Conservation (phyloP, 2,888 invertebrate genomes). For the Watsonalla cultraria region DNA sequence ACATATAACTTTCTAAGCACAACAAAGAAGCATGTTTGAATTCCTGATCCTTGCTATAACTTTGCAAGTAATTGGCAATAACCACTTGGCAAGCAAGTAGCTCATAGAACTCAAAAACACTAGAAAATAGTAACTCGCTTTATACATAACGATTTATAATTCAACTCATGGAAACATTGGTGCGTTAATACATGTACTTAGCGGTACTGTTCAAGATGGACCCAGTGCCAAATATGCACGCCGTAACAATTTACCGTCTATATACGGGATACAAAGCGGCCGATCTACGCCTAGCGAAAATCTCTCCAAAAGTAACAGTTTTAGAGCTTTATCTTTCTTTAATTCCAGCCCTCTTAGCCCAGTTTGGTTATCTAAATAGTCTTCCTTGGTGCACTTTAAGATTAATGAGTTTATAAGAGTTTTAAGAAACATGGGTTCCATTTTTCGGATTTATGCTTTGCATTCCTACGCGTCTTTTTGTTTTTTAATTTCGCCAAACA, state of each 20-base stretch:
- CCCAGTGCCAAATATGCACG: constrained; percentile 71
- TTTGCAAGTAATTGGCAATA: not conserved
- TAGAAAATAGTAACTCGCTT: not conserved
- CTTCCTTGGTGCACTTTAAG: constrained; percentile 23
- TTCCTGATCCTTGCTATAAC: not conserved
- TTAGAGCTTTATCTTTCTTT: constrained; percentile 29
- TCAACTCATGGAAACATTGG: constrained; percentile 48
- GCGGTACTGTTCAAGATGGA: constrained; percentile 63
- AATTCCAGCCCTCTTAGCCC: constrained; percentile 22
- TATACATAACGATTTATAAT: constrained; percentile 30
- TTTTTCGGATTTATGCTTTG: not conserved
- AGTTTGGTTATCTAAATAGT: constrained; percentile 39
- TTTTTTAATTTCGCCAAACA: not conserved
- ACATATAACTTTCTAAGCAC: not conserved
- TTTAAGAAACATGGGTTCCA: not conserved
- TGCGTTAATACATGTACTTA: constrained; percentile 67
- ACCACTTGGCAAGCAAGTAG: not conserved
- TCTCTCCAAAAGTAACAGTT: constrained; percentile 20
- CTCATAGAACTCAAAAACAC: not conserved
- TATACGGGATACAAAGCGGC: constrained; percentile 65
- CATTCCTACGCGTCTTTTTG: not conserved
- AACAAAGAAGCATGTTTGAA: not conserved
- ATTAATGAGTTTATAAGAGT: constrained; percentile 15
- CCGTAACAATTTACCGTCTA: constrained; percentile 59
- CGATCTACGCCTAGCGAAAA: constrained; percentile 33